Conservation (phyloP, 1,140 invertebrate species). For the Drosophila sturtevanti region DNA sequence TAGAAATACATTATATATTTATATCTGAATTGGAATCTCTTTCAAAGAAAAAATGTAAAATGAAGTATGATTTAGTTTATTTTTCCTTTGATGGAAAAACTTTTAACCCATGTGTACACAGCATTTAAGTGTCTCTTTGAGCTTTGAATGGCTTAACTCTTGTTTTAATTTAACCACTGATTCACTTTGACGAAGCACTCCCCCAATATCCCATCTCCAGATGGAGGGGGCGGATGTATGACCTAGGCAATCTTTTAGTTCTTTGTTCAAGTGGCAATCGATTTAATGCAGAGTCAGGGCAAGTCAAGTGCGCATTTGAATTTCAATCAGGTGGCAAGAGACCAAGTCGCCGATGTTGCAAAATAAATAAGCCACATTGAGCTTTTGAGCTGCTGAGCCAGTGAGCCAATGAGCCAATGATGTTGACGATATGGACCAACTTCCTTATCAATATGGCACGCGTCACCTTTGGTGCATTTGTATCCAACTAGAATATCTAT, state of each 20-base stretch:
- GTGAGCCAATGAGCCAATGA: slow-evolving; percentile 25
- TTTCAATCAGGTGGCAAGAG: slow-evolving; percentile 59
- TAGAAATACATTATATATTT: too few species aligned
- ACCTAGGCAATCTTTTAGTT: slow-evolving; percentile 16
- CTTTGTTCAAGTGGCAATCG: slow-evolving; percentile 39
- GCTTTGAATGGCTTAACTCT: neutral
- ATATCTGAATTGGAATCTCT: too few species aligned
- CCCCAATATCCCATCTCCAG: neutral
- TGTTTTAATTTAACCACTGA: slow-evolving; percentile 1
- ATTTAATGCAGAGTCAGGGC: slow-evolving; percentile 55
- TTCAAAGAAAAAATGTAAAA: too few species aligned
- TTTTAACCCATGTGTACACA: neutral
- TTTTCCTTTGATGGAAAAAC: neutral
- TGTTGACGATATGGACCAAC: slow-evolving; percentile 5
- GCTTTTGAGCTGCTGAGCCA: slow-evolving; percentile 32
- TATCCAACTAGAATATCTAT: slow-evolving; percentile 32
- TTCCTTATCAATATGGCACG: slow-evolving; percentile 55
- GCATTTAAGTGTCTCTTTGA: slow-evolving; percentile 2
- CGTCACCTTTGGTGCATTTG: slow-evolving; percentile 41
- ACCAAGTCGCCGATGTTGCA: slow-evolving; percentile 21
- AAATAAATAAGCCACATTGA: slow-evolving; percentile 58
- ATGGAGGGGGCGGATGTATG: too few species aligned
- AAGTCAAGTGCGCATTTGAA: slow-evolving; percentile 66
- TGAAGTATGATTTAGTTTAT: too few species aligned
- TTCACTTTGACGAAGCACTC: slow-evolving; percentile 14